phyloP scores from a whole-genome alignment of 2,888 invertebrate genomes.

The Eilema caniola region DNA sequence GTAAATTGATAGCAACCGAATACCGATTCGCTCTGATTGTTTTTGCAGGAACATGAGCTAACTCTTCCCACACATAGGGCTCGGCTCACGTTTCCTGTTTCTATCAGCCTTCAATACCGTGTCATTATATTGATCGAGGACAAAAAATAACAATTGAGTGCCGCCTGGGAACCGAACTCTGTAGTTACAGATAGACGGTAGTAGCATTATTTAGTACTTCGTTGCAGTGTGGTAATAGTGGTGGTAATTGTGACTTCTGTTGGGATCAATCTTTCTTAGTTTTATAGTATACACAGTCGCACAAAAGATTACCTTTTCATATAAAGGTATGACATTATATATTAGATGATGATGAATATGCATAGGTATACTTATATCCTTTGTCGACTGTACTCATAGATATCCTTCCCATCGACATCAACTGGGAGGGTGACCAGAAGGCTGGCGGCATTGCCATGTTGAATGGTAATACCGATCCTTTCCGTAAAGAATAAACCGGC shows the following conservation, averaged over 20 bases:
- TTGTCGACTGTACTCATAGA: too few relatives aligned
- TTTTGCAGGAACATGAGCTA: slow-evolving; percentile 86
- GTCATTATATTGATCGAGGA: slow-evolving; percentile 71
- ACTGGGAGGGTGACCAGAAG: too few relatives aligned
- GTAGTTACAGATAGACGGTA: slow-evolving; percentile 22
- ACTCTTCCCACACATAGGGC: slow-evolving; percentile 90
- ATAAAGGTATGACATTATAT: too few relatives aligned
- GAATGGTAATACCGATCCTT: too few relatives aligned
- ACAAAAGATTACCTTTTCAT: too few relatives aligned
- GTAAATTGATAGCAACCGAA: slow-evolving; percentile 67
- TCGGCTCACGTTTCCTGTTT: slow-evolving; percentile 90
- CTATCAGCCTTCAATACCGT: slow-evolving; percentile 88
- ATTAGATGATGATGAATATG: too few relatives aligned
- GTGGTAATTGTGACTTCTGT: not conserved
- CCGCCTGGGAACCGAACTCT: slow-evolving; percentile 68
- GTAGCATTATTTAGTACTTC: slow-evolving; percentile 30
- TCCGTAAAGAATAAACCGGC: too few relatives aligned
- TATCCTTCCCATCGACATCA: too few relatives aligned
- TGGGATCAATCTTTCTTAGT: too few relatives aligned
- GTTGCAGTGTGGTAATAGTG: not conserved
- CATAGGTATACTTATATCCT: too few relatives aligned
- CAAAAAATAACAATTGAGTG: slow-evolving; percentile 74
- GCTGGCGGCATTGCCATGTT: too few relatives aligned
- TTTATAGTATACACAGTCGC: too few relatives aligned
- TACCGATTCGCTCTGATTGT: slow-evolving; percentile 87